These are phyloP conservation scores for Callitettix versicolor DNA, from an alignment of 1,140 invertebrate genomes.

Conservation along the genomic window DNA sequence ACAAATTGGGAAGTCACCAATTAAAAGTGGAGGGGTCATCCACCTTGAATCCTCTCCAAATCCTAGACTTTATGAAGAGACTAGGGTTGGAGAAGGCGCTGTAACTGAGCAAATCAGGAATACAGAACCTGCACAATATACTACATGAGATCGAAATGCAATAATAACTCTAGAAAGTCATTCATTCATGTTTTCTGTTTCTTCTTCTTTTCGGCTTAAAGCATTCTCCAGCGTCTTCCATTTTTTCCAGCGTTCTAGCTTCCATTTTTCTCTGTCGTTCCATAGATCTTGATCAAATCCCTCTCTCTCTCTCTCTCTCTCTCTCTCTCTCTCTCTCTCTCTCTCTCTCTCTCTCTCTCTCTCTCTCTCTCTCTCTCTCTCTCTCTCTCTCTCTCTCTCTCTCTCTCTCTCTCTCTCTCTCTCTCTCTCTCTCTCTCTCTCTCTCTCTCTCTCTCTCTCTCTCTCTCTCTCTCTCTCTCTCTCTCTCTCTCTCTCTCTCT, in stretches of 20 bases:
- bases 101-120: too few relatives aligned
- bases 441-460: not conserved
- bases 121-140: too few relatives aligned
- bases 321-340: not conserved
- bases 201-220: too few relatives aligned
- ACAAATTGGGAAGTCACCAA: too few relatives aligned
- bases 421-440: not conserved
- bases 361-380: not conserved
- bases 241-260: not conserved
- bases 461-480: not conserved
- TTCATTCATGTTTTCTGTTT: not conserved
- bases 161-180: too few relatives aligned
- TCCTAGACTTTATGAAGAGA: too few relatives aligned
- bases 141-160: not conserved
- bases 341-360: not conserved
- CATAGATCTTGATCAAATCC: too few relatives aligned
- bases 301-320: not conserved
- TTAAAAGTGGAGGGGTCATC: too few relatives aligned
- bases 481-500: constrained; percentile 6
- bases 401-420: not conserved
- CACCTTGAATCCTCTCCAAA: too few relatives aligned
- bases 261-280: too few relatives aligned
- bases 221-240: too few relatives aligned
- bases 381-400: not conserved
- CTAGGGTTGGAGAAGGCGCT: too few relatives aligned